A percentile compares a stretch with the other conserved stretches of the same genome.
phyloP scores from a whole-genome alignment of 2,797 vertebrate genomes.

The Acipenser transmontanus region DNA sequence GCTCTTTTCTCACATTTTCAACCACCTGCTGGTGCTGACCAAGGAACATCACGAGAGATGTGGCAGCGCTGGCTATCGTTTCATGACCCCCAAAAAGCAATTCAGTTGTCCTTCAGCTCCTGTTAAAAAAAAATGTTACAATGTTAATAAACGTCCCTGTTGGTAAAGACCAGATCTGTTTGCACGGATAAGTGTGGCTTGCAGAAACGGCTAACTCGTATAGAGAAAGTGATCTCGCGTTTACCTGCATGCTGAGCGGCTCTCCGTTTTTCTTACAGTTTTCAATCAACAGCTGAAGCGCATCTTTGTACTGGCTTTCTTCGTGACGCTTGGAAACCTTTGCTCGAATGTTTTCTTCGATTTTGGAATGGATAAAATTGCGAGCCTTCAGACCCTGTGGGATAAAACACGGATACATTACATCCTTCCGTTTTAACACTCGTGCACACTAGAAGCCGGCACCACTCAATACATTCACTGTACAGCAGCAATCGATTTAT shows the following conservation, averaged over 20 bases:
- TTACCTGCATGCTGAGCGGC: constrained; percentile 87
- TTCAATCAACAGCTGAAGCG: constrained; percentile 86
- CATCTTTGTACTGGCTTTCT: constrained; percentile 65
- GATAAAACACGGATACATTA: neutral
- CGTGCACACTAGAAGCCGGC: too few relatives aligned
- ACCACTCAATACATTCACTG: too few relatives aligned
- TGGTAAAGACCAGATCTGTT: too few relatives aligned
- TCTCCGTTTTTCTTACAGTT: constrained; percentile 72
- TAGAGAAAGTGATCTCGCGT: too few relatives aligned
- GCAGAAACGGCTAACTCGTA: too few relatives aligned
- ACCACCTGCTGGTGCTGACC: constrained; percentile 76
- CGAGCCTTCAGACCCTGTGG: constrained; percentile 82
- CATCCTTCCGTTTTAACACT: too few relatives aligned
- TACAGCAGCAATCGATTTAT: too few relatives aligned
- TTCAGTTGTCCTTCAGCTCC: constrained; percentile 95
- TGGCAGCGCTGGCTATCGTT: constrained; percentile 90
- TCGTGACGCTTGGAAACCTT: constrained; percentile 64
- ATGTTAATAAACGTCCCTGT: too few relatives aligned
- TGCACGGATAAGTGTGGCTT: too few relatives aligned
- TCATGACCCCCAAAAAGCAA: constrained; percentile 92
- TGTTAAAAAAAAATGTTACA: constrained; percentile 28
- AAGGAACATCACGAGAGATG: constrained; percentile 85
- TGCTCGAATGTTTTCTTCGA: constrained; percentile 88
- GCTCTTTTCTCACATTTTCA: constrained; percentile 74
- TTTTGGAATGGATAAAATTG: constrained; percentile 91